Evolutionary conservation across 1,140 invertebrate species (phyloP).

Genomic region (Drosophila trapezifrons): DNA sequence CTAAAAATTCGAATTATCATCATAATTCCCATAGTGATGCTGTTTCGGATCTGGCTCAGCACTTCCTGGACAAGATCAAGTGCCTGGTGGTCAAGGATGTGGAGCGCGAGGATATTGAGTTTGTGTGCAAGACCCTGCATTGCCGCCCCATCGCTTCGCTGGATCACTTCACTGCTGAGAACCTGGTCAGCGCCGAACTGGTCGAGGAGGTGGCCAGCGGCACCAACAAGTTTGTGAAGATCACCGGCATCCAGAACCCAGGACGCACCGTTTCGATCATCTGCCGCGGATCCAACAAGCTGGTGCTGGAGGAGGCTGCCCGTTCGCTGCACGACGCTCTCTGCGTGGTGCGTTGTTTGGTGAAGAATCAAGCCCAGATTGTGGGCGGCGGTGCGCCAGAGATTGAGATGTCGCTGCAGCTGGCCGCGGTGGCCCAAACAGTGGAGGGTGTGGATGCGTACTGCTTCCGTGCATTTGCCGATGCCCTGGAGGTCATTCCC

Average conservation of each 20-base stretch:
- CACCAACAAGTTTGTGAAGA: constrained; percentile 96
- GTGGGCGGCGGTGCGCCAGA: constrained; percentile 99
- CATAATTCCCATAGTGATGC: constrained; percentile 88
- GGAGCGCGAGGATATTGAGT: constrained; percentile 98
- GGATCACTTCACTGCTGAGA: constrained; percentile 98
- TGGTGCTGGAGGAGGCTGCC: constrained; percentile 97
- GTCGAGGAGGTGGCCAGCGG: constrained; percentile 97
- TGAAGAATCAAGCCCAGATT: constrained; percentile 95
- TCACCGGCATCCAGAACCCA: constrained; percentile 94
- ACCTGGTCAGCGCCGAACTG: constrained; percentile 95
- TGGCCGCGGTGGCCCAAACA: constrained; percentile 93
- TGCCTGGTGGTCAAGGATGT: constrained; percentile 99
- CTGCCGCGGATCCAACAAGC: constrained; percentile 98
- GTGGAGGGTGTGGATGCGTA: constrained; percentile 97
- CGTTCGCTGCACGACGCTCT: constrained; percentile 99
- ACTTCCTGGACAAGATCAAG: constrained; percentile 99
- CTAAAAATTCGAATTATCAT: not conserved
- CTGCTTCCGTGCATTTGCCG: constrained; percentile 96
- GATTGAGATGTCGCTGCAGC: constrained; percentile 94
- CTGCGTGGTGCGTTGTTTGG: constrained; percentile 98
- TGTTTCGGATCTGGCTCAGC: constrained; percentile 97
- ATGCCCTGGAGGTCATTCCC: constrained; percentile 98
- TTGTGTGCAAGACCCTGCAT: constrained; percentile 97
- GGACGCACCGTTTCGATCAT: constrained; percentile 97
- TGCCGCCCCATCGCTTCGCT: constrained; percentile 99